Evolutionary conservation across 1,140 invertebrate genomes (phyloP).

Genomic region (Pseudobourletiella spinata): DNA sequence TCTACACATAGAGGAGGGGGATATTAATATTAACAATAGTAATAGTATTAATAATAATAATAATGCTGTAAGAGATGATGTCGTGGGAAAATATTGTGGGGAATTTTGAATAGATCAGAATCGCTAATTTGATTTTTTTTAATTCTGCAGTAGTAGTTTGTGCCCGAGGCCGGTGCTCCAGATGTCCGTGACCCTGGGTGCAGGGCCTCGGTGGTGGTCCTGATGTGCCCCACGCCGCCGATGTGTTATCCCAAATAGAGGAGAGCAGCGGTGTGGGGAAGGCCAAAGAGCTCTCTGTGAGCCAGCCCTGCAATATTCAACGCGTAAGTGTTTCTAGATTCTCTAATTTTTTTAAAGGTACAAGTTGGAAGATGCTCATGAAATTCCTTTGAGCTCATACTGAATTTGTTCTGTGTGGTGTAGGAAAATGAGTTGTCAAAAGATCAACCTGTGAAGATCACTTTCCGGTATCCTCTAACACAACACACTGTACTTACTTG

Average conservation of each 20-base stretch:
- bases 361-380: background rate
- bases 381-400: background rate
- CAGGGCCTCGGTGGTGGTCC: slow-evolving; percentile 96
- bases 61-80: too few species aligned
- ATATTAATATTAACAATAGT: too few species aligned
- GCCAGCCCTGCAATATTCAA: slow-evolving; percentile 44
- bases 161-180: slow-evolving; percentile 1
- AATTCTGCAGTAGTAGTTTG: slow-evolving; percentile 13
- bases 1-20: too few species aligned
- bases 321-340: slow-evolving; percentile 39
- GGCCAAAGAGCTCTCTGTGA: slow-evolving; percentile 41
- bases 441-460: slow-evolving; percentile 50
- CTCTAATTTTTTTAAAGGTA: background rate
- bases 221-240: slow-evolving; percentile 78
- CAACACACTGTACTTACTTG: slow-evolving; percentile 60
- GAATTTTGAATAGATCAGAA: too few species aligned
- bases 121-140: too few species aligned
- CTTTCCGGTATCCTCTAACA: slow-evolving; percentile 67
- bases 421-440: slow-evolving; percentile 14
- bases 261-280: slow-evolving; percentile 73
- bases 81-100: too few species aligned
- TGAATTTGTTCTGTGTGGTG: background rate
- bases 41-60: too few species aligned
- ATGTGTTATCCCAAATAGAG: slow-evolving; percentile 55
- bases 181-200: slow-evolving; percentile 77